Evolutionary conservation across 2,888 invertebrate genomes (phyloP).

Genomic region (Tipula lateralis): DNA sequence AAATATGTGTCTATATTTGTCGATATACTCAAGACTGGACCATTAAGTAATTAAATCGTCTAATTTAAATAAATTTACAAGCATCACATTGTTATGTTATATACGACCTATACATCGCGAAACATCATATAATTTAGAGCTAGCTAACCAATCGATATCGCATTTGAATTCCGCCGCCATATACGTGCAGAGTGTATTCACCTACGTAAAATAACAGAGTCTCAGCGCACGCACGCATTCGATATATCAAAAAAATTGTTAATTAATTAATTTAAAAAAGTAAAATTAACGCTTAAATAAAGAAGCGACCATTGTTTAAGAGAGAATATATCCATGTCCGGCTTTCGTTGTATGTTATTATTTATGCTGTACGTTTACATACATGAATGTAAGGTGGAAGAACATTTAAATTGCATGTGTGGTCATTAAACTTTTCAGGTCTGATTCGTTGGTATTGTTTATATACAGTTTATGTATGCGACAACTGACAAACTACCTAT

Average conservation of each 20-base stretch:
- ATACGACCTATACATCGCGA: background rate
- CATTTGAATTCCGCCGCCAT: background rate
- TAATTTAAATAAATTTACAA: background rate
- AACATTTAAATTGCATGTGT: background rate
- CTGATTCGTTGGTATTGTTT: background rate
- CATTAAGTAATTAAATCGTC: background rate
- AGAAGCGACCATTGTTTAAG: background rate
- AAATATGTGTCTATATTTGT: background rate
- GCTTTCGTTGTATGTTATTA: constrained; percentile 24
- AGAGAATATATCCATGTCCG: background rate
- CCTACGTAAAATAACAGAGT: background rate
- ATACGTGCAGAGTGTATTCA: background rate
- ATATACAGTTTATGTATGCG: background rate
- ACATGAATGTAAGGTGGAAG: background rate
- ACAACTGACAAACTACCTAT: background rate
- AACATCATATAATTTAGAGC: background rate
- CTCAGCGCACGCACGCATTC: background rate
- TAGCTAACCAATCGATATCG: background rate
- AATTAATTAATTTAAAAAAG: background rate
- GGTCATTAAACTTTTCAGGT: constrained; percentile 24
- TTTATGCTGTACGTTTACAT: background rate
- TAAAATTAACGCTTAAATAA: background rate
- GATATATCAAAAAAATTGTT: background rate
- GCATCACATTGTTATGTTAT: background rate
- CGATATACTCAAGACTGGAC: background rate